Evolutionary conservation across 1,140 invertebrate genomes (phyloP).

Genomic region (Epicauta chinensis): DNA sequence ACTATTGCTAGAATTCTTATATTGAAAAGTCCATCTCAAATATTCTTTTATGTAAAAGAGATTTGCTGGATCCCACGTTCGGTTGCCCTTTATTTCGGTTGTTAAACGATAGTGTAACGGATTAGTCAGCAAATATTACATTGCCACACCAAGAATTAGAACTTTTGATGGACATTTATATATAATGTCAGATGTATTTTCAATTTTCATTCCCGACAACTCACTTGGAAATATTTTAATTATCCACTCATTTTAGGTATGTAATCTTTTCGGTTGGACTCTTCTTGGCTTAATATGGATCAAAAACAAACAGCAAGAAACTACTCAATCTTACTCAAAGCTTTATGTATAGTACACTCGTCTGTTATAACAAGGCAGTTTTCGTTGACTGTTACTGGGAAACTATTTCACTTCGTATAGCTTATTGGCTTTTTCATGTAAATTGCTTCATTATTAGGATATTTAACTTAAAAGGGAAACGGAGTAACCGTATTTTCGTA

Average conservation of each 20-base stretch:
- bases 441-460: too few species aligned
- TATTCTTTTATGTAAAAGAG: slow-evolving; percentile 25
- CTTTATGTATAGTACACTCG: too few species aligned
- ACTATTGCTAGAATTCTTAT: slow-evolving; percentile 1
- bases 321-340: too few species aligned
- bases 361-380: too few species aligned
- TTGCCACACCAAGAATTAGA: slow-evolving; percentile 5
- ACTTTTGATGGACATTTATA: slow-evolving; percentile 16
- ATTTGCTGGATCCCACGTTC: slow-evolving; percentile 20
- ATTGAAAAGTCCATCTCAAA: slow-evolving; percentile 22
- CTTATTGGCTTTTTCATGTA: too few species aligned
- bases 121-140: slow-evolving; percentile 21
- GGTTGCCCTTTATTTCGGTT: slow-evolving; percentile 19
- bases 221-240: slow-evolving; percentile 14
- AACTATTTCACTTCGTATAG: too few species aligned
- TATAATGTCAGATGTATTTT: slow-evolving; percentile 1
- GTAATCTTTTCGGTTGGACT: slow-evolving; percentile 4
- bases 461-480: too few species aligned
- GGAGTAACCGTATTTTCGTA: too few species aligned
- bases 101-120: slow-evolving; percentile 19
- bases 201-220: slow-evolving; percentile 2
- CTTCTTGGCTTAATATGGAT: too few species aligned
- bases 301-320: too few species aligned
- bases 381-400: too few species aligned
- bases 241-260: slow-evolving; percentile 16